These are phyloP conservation scores for Trididemnum nubilum DNA, from an alignment of 23 tunicate genomes.

Conservation along the genomic window DNA sequence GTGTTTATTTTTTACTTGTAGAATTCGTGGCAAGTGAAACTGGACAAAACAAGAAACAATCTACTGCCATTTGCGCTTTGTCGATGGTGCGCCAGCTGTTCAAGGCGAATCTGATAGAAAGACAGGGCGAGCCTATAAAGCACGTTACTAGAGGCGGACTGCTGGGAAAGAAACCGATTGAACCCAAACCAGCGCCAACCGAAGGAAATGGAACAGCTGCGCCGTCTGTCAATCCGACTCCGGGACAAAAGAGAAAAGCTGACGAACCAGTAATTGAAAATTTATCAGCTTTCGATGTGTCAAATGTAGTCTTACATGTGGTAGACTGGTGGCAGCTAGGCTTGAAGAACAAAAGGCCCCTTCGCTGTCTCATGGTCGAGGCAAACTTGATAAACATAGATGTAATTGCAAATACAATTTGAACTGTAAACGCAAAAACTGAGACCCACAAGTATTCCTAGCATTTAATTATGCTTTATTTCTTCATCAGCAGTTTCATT, in stretches of 20 bases:
- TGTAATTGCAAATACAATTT: too few species aligned
- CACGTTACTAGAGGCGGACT: slow-evolving; percentile 41
- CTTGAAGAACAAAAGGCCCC: too few species aligned
- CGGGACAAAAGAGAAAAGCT: slow-evolving; percentile 74
- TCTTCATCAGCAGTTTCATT: too few species aligned
- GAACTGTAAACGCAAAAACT: too few species aligned
- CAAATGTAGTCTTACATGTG: too few species aligned
- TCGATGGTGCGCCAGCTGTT: slow-evolving; percentile 80
- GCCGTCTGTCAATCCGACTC: background rate
- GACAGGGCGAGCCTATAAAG: slow-evolving; percentile 81
- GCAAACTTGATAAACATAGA: too few species aligned
- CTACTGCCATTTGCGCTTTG: slow-evolving; percentile 90
- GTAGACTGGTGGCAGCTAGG: background rate
- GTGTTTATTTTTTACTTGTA: too few species aligned
- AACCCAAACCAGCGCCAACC: background rate
- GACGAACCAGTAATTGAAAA: slow-evolving; percentile 58
- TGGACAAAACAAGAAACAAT: slow-evolving; percentile 92
- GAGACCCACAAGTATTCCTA: too few species aligned
- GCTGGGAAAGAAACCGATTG: slow-evolving; percentile 38
- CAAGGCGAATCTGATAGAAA: slow-evolving; percentile 70
- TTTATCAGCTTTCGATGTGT: slow-evolving; percentile 42
- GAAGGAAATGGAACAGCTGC: background rate
- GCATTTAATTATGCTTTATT: too few species aligned
- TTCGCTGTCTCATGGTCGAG: too few species aligned
- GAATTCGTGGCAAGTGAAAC: slow-evolving; percentile 75